Evolutionary conservation across 2,113 vertebrate species (phyloP).

Genomic region (Turnix velox): DNA sequence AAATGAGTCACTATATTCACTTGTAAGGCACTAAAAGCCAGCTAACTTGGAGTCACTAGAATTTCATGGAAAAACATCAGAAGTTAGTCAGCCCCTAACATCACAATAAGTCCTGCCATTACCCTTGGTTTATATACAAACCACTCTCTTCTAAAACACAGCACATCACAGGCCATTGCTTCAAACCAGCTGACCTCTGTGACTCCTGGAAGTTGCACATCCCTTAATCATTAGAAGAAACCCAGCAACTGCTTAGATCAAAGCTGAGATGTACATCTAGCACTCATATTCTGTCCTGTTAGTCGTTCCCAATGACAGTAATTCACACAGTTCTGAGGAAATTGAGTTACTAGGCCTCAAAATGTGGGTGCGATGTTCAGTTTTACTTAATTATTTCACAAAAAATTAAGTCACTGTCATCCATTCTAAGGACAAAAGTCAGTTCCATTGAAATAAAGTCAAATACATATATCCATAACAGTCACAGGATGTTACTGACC

Average conservation of each 20-base stretch:
- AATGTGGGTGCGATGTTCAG: background rate
- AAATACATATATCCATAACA: background rate
- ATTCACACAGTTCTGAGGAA: background rate
- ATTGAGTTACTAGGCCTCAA: background rate
- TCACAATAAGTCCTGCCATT: background rate
- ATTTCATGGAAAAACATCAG: background rate
- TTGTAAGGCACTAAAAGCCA: background rate
- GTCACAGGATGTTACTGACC: background rate
- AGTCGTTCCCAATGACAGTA: background rate
- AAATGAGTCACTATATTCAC: background rate
- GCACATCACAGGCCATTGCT: background rate
- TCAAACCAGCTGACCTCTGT: conserved; percentile 30
- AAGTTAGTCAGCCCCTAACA: background rate
- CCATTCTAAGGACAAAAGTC: background rate
- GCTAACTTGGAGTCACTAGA: background rate
- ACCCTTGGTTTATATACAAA: background rate
- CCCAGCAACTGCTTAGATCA: background rate
- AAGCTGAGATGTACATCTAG: background rate
- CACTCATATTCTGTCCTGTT: background rate
- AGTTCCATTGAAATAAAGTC: background rate
- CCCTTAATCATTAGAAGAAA: background rate
- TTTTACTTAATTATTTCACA: background rate
- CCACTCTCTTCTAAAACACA: background rate
- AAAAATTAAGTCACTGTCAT: background rate
- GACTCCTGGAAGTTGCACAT: background rate